A percentile compares a stretch with the other conserved stretches of the same genome.
These are phyloP conservation scores for Nemoura dubitans DNA, from an alignment of 2,888 invertebrate species.

Conservation along the genomic window DNA sequence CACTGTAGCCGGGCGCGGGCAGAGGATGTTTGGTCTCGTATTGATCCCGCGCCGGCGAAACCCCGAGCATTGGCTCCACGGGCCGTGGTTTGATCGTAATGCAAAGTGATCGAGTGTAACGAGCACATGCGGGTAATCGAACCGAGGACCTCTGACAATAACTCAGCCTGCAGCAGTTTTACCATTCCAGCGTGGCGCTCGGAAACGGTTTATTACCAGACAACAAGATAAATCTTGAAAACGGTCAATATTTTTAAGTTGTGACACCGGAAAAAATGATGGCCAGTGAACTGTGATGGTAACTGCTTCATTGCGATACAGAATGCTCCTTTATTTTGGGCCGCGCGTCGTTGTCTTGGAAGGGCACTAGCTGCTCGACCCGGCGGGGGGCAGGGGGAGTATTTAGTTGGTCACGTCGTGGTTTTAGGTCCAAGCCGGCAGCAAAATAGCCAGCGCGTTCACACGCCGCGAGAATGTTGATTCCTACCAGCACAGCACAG, in stretches of 20 bases:
- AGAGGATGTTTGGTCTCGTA: background rate
- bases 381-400: background rate
- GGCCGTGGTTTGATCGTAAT: conserved; percentile 31
- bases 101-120: conserved; percentile 38
- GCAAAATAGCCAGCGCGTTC: background rate
- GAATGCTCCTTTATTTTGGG: background rate
- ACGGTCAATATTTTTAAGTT: conserved; percentile 30
- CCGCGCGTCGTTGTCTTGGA: background rate
- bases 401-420: background rate
- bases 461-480: background rate
- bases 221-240: background rate
- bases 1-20: background rate
- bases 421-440: background rate
- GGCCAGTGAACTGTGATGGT: background rate
- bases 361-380: background rate
- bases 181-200: background rate
- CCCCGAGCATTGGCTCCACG: background rate
- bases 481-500: background rate
- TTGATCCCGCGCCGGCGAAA: background rate
- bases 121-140: conserved; percentile 39
- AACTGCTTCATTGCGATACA: background rate
- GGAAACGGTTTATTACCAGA: conserved; percentile 1
- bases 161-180: conserved; percentile 28
- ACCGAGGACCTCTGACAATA: conserved; percentile 32
- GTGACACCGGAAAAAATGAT: conserved; percentile 13